Evolutionary conservation across 2,888 invertebrate species (phyloP).

Genomic region (Halictus ligatus): DNA sequence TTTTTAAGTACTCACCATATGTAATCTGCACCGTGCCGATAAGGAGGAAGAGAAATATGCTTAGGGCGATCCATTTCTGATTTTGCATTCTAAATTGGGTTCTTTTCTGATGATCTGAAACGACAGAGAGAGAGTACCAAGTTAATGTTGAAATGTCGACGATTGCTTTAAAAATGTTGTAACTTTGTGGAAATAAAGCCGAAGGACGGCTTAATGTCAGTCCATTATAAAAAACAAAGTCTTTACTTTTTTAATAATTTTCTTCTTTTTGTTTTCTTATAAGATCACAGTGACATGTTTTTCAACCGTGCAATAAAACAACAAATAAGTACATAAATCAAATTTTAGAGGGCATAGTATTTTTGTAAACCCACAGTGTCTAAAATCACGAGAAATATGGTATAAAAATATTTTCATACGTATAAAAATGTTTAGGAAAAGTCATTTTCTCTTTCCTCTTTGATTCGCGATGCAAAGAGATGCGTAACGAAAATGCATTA

Average conservation of each 20-base stretch:
- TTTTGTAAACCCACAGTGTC: too few species aligned
- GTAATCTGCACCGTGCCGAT: constrained; percentile 63
- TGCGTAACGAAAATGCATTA: background rate
- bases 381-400: background rate
- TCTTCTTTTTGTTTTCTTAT: background rate
- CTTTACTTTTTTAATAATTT: background rate
- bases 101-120: constrained; percentile 75
- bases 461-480: background rate
- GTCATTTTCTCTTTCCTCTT: background rate
- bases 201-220: background rate
- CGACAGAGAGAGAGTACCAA: constrained; percentile 11
- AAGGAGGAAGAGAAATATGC: constrained; percentile 69
- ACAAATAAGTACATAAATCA: background rate
- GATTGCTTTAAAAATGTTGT: background rate
- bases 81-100: constrained; percentile 78
- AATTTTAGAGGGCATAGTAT: background rate
- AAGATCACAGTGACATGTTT: background rate
- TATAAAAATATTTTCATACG: background rate
- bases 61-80: constrained; percentile 75
- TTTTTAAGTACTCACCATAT: constrained; percentile 27
- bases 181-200: background rate
- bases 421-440: background rate
- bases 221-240: background rate
- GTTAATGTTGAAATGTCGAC: background rate
- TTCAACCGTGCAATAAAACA: too few species aligned